Base-by-base conservation (phyloP, 2,113 vertebrate species). In the Semnopithecus entellus region DNA sequence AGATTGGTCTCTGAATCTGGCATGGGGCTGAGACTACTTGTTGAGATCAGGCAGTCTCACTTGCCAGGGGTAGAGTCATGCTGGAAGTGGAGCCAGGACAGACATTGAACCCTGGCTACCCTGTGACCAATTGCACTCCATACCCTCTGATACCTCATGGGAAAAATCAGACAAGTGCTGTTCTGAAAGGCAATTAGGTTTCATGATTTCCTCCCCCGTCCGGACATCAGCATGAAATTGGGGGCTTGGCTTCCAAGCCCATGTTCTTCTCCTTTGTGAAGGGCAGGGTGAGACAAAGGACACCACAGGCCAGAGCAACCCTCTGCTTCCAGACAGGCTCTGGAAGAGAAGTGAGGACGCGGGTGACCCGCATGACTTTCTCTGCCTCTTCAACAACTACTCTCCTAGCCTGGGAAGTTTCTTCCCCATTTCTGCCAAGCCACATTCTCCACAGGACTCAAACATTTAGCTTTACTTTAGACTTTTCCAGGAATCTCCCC, bases 131-230 rank as follows among this genome's bases (percentile, higher is more conserved):
- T 90, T 97, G 73, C 84, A 95, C 84, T 96, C 87, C 96, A n/a
- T 97, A 82, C 85, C 73, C 95, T 97, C 59, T 57, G 92, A 88
- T 79, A 72, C 93, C 76, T 95, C 96, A 95, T 95, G 97, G 96
- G 96, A 98, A 97, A 97, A 97, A 95, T 76, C 48, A 90, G 85
- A 79, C 80, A 73, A 97, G 43, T 35, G 30, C 91, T 95, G 30
- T 96, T 97, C 87, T 79, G 88, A 97, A 92, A 96, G 81, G 94
- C 96, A 96, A 97, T 98, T 97, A 95, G 82, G 14, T 96, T 97
- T 96, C 94, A 96, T 50, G 92, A 92, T 88, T 97, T 96, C 76
- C 72, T 94, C 81, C 81, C 75, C 64, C 8, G 48, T 88, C 23
- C 4, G 38, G 85, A 92, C 83, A 92, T 84, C 80, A 73, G 91